Base-by-base conservation (phyloP, 92 coral and sea anemone genomes). In the Parazoanthus swiftii region DNA sequence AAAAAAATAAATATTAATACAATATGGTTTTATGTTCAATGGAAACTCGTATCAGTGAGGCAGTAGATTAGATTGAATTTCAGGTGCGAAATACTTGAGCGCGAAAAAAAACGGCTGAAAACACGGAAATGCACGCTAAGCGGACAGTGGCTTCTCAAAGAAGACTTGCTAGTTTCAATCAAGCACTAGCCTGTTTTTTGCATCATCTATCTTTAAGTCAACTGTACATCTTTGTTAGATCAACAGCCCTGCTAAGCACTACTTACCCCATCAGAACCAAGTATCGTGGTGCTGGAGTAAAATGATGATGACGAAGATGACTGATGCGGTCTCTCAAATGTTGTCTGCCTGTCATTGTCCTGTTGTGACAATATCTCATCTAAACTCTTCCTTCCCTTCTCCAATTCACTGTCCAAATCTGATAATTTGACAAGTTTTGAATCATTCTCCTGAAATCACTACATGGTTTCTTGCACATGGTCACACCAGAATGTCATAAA, bases 401-500 rank as follows among this genome's bases (percentile, higher is more conserved):
- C 91, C 3, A 96, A 76, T 85, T 96, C 96, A 86, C 89, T 88
- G 90, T 96, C 98, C 76, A 96, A 93, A 85, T 96, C 98, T 96
- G 54, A 25, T 58, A 86, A 35, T 42, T 29, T 29, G 50, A 58
- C 33, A 79, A 43, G 5, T 13, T 14, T 26, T 20, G 10, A 35
- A 4, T 48, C 4, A 23, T 39, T n/a, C 16, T 72, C 42, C 76
- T 72, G 35, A n/a, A 68, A 36, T 4, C 21, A 33, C 38, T 38
- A n/a, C 21, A 37, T 16, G 50, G 8, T 76, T 76, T 42, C 2
- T 16, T 75, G 18, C 51, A 38, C 50, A 14, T 5, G 33, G 46
- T 15, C 23, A 38, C 8, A 37, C 9, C 46, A 76, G 21, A 0
- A 6, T 37, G 54, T 6, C 43, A 44, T 5, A 76, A 44, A 18